Evolutionary conservation across 2,888 invertebrate genomes (phyloP), one percentile per base, ranked within the genome.

Genomic region (Choreutis nemorana): DNA sequence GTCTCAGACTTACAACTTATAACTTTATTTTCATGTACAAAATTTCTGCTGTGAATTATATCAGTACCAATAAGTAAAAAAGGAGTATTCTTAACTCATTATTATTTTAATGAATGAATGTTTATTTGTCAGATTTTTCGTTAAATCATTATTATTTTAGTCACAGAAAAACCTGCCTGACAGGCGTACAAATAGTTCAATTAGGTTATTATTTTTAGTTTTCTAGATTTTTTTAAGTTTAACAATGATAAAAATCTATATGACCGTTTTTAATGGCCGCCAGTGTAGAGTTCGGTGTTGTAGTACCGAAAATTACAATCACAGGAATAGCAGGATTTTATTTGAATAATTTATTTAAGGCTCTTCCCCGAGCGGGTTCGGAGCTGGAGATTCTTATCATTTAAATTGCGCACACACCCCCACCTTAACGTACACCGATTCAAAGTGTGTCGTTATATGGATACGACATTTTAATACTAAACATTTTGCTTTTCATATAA

Each of bases 341-440:
- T 72, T 72, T 67, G 72, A 70, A 70, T 71, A 67, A 71, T 72
- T n/a, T n/a, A n/a, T n/a, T 71, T 72, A 70, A 66, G 64, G 52
- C 55, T 55, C 46, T 46, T 47, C 52, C 42, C 50, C 45, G 34
- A 33, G 23, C 6, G 25, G n/a, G 30, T 48, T 48, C 41, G 45
- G 43, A 42, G 48, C 52, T 44, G 40, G n/a, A 48, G 58, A 71
- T 70, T n/a, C 48, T 54, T 70, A 72, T 72, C 71, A 47, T 40
- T 44, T 56, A 67, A 71, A 72, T 72, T 68, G 70, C 61, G 48
- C 48, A 48, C 56, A 56, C 59, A 53, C 64, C 56, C 59, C 50
- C 42, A n/a, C 40, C 35, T 41, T 40, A 36, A 32, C 25, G 31
- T n/a, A n/a, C n/a, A n/a, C n/a, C 14, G 31, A 16, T 37, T 37